Evolutionary conservation across 2,888 invertebrate genomes (phyloP), one percentile per base, ranked within the genome.

Genomic region (Ariolimax columbianus): DNA sequence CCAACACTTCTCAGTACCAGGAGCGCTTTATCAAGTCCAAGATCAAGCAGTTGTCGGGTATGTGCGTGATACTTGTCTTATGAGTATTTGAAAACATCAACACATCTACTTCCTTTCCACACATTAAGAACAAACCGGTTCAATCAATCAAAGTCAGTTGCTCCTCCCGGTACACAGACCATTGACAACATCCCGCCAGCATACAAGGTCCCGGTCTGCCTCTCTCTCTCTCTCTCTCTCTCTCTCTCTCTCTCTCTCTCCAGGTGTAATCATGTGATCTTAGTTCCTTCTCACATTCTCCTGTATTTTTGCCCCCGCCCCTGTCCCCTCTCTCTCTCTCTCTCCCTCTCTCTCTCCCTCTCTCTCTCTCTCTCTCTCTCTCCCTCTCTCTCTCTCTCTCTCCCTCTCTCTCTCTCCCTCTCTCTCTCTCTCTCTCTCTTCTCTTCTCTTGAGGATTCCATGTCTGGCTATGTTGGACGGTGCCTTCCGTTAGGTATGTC

Each of bases 31-130:
- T 91, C 78, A 88, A 85, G 70, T 89, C 87, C 55, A 91, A 91
- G 89, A 92, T 92, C 73, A 91, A 90, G 81, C 88, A 90, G 75
- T 86, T 92, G 43, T 88, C 91, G 89, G 91, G 92, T 92, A 90
- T 72, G 83, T 72, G 59, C 3, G 19, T 63, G n/a, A 9, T 72
- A 40, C 11, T 72, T 72, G 26, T 63, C 2, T 6, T 23, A 33
- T 68, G 6, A 17, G 68, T 68, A 26, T 59, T 19, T n/a, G n/a
- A n/a, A 66, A 26, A 9, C n/a, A 66, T n/a, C 66, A 66, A 26
- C 9, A 6, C 66, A 30, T 66, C 26, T 70, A 7, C n/a, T 70
- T 11, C 7, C 3, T 70, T 7, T 70, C 17, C 17, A 4, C 9
- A 14, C 36, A 4, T 7, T 36, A n/a, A 14, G 33, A 14, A 23